Evolutionary conservation across 2,888 invertebrate species (phyloP).

Genomic region (Hypomecis punctinalis): DNA sequence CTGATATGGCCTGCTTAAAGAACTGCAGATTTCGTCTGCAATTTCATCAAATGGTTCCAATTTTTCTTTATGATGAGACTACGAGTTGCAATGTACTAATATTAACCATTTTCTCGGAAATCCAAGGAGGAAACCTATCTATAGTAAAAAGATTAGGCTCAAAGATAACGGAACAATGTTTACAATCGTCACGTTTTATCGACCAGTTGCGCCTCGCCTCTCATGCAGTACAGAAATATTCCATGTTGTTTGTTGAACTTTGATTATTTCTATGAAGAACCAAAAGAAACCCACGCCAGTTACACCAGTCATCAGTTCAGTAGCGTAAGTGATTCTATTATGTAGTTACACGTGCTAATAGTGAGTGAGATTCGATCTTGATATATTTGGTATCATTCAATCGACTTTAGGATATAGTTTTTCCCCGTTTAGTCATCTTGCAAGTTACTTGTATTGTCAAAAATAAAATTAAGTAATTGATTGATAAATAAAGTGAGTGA

Average conservation of each 20-base stretch:
- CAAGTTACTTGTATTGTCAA: too few species aligned
- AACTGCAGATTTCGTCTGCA: too few species aligned
- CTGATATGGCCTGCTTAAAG: too few species aligned
- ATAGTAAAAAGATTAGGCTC: conserved; percentile 19
- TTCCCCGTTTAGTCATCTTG: too few species aligned
- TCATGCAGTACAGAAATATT: conserved; percentile 13
- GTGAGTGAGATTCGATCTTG: neutral
- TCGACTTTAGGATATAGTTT: neutral
- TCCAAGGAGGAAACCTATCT: conserved; percentile 8
- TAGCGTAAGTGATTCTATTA: conserved; percentile 15
- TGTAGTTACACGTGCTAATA: neutral
- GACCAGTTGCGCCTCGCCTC: conserved; percentile 20
- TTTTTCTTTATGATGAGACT: too few species aligned
- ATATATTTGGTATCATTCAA: too few species aligned
- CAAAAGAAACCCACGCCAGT: conserved; percentile 23
- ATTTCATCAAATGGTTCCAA: too few species aligned
- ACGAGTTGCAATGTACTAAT: neutral
- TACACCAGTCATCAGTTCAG: conserved; percentile 11
- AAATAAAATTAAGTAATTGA: too few species aligned
- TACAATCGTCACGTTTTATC: conserved; percentile 20
- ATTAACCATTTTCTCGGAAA: neutral
- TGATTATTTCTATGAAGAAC: conserved; percentile 27
- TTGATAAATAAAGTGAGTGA: too few species aligned
- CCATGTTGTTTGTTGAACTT: conserved; percentile 35
- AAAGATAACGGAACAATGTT: conserved; percentile 21